Conservation (phyloP, 2,797 vertebrate genomes). For the Allobates femoralis region DNA sequence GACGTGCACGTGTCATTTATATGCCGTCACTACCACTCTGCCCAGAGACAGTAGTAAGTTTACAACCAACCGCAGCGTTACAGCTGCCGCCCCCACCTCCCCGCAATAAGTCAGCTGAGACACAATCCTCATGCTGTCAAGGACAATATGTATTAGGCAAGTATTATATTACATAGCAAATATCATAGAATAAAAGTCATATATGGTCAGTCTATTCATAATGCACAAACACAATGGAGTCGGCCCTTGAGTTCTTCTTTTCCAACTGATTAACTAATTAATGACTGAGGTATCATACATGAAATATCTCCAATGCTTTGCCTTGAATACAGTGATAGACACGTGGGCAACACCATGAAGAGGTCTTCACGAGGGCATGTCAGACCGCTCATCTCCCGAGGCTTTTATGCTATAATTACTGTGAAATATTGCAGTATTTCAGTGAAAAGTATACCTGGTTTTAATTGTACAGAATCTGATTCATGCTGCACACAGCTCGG, state of each 20-base stretch:
- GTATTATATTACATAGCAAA: conserved; percentile 43
- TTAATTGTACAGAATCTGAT: no score
- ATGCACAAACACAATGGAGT: not conserved
- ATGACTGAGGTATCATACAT: not conserved
- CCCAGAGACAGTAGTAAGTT: conserved; percentile 50
- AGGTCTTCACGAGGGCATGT: no score
- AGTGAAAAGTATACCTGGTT: no score
- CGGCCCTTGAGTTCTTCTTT: no score
- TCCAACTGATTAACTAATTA: not conserved
- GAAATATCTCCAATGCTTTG: not conserved
- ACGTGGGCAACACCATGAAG: no score
- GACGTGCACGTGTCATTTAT: not conserved
- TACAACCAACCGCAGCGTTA: conserved; percentile 31
- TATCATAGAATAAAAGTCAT: not conserved
- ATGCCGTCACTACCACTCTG: conserved; percentile 37
- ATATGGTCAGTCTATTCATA: conserved; percentile 14
- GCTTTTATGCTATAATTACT: no score
- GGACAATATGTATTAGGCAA: conserved; percentile 5
- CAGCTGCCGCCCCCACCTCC: conserved; percentile 26
- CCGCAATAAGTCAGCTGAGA: not conserved
- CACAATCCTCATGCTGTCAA: conserved; percentile 36
- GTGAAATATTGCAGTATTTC: no score
- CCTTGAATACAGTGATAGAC: no score
- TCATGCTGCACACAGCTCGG: no score
- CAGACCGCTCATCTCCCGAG: no score